Evolutionary conservation across 2,888 invertebrate species (phyloP), one percentile per base, ranked within the genome.

Genomic region (Brachylomia viminalis): DNA sequence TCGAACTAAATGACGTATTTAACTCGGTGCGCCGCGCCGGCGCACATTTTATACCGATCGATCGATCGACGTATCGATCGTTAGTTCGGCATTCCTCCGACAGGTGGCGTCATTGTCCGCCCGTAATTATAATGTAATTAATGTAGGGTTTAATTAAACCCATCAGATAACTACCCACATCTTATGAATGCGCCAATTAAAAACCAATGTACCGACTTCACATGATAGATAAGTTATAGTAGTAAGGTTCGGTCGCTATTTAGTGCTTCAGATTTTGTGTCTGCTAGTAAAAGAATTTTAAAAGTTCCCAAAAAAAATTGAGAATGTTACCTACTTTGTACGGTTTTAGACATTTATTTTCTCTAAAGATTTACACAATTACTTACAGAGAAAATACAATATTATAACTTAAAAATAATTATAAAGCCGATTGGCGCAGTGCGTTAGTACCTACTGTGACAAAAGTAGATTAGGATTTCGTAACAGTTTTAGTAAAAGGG

Each of bases 101-200:
- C 94, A 95, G 94, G 92, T 95, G 94, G 93, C 94, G 93, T 92
- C 94, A 93, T 95, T 94, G 95, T 94, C 90, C 91, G 83, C 71
- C 87, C 78, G 92, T 95, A 96, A 95, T 95, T 95, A 95, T 93
- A 95, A 93, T 93, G 95, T 95, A 96, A 95, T 95, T 95, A 95
- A 95, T 93, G 95, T 93, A 92, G 89, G 89, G 90, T 90, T 92
- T 94, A 94, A 95, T 95, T 94, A 94, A 92, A 92, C 82, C 89
- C 93, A 95, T 94, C 94, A 93, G 95, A 95, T 95, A 95, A 92
- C 89, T 82, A 54, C 62, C 89, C 87, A 86, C 81, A 86, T 91
- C 92, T 94, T 94, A 95, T 95, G 93, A 93, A 94, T 94, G 94
- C 91, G 89, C 93, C 94, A 95, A 95, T 95, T 94, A 94, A 93